phyloP scores from a whole-genome alignment of 30 jellyfish, hydroid and myxozoan genomes.

The Pelagia noctiluca region DNA sequence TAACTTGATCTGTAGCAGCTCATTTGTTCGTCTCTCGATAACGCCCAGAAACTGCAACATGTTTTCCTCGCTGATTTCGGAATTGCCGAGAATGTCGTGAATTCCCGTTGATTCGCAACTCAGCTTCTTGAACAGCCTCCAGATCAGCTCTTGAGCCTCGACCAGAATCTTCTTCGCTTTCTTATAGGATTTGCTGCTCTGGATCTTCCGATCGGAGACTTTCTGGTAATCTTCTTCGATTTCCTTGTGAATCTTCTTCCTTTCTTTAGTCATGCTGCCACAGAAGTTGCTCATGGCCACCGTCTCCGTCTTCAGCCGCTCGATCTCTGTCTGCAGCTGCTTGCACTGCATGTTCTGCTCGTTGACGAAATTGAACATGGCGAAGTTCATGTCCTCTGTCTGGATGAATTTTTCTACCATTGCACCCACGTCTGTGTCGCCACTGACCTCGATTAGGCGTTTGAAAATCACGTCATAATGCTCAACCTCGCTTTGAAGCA shows the following conservation, averaged over 20 bases:
- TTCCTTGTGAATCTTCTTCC: conserved; percentile 38
- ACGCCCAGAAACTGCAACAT: conserved; percentile 76
- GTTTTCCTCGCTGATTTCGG: conserved; percentile 79
- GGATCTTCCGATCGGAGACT: conserved; percentile 8
- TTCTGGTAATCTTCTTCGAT: conserved; percentile 47
- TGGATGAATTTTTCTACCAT: conserved; percentile 78
- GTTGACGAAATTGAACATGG: conserved; percentile 86
- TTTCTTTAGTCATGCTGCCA: conserved; percentile 54
- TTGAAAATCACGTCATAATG: conserved; percentile 75
- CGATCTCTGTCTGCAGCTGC: conserved; percentile 55
- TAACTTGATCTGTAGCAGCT: conserved; percentile 67
- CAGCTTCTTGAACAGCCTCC: conserved; percentile 23
- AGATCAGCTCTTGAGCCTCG: conserved; percentile 11
- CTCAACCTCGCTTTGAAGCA: conserved; percentile 71
- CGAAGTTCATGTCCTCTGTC: conserved; percentile 82
- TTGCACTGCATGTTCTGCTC: conserved; percentile 76
- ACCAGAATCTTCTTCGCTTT: conserved; percentile 45
- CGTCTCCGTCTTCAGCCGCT: conserved; percentile 48
- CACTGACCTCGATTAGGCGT: conserved; percentile 87
- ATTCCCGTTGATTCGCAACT: conserved; percentile 3
- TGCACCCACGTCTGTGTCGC: conserved; percentile 60
- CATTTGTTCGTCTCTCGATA: conserved; percentile 80
- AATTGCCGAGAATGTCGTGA: conserved; percentile 54
- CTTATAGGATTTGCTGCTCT: conserved; percentile 25
- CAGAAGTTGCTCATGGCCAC: conserved; percentile 33